Base-by-base conservation (phyloP, 2,797 vertebrate genomes). In the Loris lydekkerianus region DNA sequence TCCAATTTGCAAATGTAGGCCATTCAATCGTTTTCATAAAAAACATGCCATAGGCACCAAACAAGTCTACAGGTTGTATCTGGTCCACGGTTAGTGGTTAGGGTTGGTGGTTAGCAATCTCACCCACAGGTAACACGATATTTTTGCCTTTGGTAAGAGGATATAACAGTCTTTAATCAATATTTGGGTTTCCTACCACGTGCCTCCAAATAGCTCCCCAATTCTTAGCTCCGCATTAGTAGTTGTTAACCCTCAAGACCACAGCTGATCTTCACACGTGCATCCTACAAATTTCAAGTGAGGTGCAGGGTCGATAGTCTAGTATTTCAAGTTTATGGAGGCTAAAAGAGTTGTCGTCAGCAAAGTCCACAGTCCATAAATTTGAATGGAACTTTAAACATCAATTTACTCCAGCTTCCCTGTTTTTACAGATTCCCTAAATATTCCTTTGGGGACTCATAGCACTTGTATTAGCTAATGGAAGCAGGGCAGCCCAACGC, bases 371-470 rank as follows among this genome's bases (percentile, higher is more conserved):
- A 63, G 31, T 72, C 31, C 43, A 31, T 0, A 7, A 27, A 61
- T 46, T 91, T 96, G 75, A 49, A 69, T 7, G 70, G 49, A 84
- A 46, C 34, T 93, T 92, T 49, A 86, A 72, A 67, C 25, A 60
- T 65, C 43, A 53, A 53, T 89, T 93, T 76, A 90, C 46, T 90
- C 21, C 40, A 20, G 60, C 7, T 58, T 82, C 53, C 17, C 53
- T 86, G 53, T 77, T 67, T 95, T 78, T 60, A 70, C 10, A 91
- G 34, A 53, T 96, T 46, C 76, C 93, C 56, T 80, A 89, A 77
- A 70, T 80, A 75, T 77, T 37, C 20, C 25, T n/a, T 70, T 25
- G 2, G 1, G 23, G 43, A 29, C 10, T 31, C 20, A 46, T 0
- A 67, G 56, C 14, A 53, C 70, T 84, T 27, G 20, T n/a, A 53